These are phyloP conservation scores for Antennarius striatus DNA, from an alignment of 2,113 vertebrate species.

Conservation along the genomic window DNA sequence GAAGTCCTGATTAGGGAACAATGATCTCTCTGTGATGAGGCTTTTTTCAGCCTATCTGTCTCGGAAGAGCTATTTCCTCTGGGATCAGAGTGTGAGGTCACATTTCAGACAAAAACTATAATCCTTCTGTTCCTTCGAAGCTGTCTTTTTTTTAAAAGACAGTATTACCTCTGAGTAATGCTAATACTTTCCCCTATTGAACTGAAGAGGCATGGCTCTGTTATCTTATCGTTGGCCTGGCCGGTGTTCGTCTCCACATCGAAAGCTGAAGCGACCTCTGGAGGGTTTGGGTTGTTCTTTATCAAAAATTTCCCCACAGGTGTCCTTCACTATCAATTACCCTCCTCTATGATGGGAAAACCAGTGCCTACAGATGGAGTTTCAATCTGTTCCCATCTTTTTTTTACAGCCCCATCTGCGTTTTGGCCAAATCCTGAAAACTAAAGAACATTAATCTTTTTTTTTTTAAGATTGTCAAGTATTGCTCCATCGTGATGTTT, in stretches of 20 bases:
- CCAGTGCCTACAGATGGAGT: slow-evolving; percentile 28
- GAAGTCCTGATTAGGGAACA: slow-evolving; percentile 25
- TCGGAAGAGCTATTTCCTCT: slow-evolving; percentile 44
- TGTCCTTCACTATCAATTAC: slow-evolving; percentile 24
- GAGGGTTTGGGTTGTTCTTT: slow-evolving; percentile 11
- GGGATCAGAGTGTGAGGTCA: slow-evolving; percentile 17
- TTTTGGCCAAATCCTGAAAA: slow-evolving; percentile 23
- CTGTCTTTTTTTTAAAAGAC: slow-evolving; percentile 3
- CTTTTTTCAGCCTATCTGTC: slow-evolving; percentile 13
- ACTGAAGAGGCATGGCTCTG: slow-evolving; percentile 1
- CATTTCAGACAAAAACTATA: slow-evolving; percentile 31
- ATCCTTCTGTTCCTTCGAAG: neutral
- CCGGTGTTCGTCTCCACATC: neutral
- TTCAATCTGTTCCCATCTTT: slow-evolving; percentile 18
- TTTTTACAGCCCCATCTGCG: slow-evolving; percentile 35
- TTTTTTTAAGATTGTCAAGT: neutral
- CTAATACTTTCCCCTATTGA: slow-evolving; percentile 3
- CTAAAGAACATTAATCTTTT: slow-evolving; percentile 16
- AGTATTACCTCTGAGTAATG: neutral
- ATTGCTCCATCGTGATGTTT: neutral
- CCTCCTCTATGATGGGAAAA: slow-evolving; percentile 32
- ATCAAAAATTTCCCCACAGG: slow-evolving; percentile 11
- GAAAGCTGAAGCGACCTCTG: neutral
- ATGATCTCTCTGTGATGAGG: slow-evolving; percentile 27
- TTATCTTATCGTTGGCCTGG: slow-evolving; percentile 26